Evolutionary conservation across 2,113 vertebrate species (phyloP), one percentile per base, ranked within the genome.

Genomic region (Mesocricetus auratus): DNA sequence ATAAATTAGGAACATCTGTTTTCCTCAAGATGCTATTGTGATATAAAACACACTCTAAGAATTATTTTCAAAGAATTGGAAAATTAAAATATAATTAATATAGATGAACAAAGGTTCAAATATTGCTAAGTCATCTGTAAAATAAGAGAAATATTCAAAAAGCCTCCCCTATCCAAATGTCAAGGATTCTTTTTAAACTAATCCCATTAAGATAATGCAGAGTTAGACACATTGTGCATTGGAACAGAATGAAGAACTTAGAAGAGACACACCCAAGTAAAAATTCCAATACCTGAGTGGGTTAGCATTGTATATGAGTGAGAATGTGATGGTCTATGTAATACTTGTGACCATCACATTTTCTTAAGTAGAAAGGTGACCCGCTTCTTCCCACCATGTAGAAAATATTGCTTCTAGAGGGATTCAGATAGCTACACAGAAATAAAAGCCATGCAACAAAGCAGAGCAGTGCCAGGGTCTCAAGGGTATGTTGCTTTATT

Each of bases 61-160:
- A 85, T 74, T 83, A 93, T 91, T 89, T 94, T n/a, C 26, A 73
- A 86, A 47, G 11, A 68, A 33, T n/a, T 89, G 33, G 9, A 71
- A 89, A 42, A 21, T 94, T 13, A 86, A 71, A 94, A 69, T 86
- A 82, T 95, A 94, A 79, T 90, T 78, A 86, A 68, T 87, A 58
- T 21, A 78, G 1, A 81, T 71, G 13, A 26, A 88, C 31, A 69
- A 74, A 88, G 47, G 78, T 8, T 16, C 39, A 86, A 75, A 36
- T 42, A 91, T 89, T 91, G 7, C 60, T 58, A 47, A 89, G 21
- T 0, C 1, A n/a, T 79, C 3, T 45, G 1, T 82, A 29, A 93
- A 97, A 75, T 22, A 36, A 21, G 92, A 93, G 60, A 94, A 78
- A 29, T 17, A 86, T 47, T 36, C 66, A 85, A 83, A 83, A 3